phyloP scores from a whole-genome alignment of 2,113 vertebrate species.

The Eretmochelys imbricata region DNA sequence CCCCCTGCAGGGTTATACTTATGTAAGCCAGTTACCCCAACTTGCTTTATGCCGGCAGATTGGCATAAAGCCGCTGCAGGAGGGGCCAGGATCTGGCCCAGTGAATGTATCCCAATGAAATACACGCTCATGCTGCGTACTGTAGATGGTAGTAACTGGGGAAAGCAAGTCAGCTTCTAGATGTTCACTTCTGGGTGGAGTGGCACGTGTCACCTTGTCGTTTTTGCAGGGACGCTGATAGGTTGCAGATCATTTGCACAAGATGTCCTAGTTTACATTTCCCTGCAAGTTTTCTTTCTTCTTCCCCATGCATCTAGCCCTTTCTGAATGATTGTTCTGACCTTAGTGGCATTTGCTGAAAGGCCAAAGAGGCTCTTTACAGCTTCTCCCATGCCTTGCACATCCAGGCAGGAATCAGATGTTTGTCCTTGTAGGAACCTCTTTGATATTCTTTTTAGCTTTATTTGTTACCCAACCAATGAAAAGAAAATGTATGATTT shows the following conservation, averaged over 20 bases:
- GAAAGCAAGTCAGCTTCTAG: not conserved
- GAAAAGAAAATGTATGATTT: not conserved
- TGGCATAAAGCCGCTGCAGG: not conserved
- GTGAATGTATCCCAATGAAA: not conserved
- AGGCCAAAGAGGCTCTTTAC: constrained; percentile 43
- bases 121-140: not conserved
- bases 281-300: not conserved
- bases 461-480: not conserved
- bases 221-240: not conserved
- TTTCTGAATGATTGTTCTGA: constrained; percentile 15
- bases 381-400: constrained; percentile 45
- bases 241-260: not conserved
- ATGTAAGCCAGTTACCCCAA: not conserved
- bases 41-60: not conserved
- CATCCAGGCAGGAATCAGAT: constrained; percentile 19
- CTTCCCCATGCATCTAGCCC: not conserved
- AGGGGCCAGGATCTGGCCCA: not conserved
- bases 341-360: constrained; percentile 32
- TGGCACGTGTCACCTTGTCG: not conserved
- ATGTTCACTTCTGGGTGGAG: not conserved
- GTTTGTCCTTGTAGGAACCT: not conserved
- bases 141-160: not conserved
- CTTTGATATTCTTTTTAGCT: not conserved
- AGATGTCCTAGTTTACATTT: not conserved
- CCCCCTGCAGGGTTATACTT: not conserved